A percentile compares a stretch with the other conserved stretches of the same genome.
phyloP scores from a whole-genome alignment of 2,888 invertebrate species.

The Andrena camellia region DNA sequence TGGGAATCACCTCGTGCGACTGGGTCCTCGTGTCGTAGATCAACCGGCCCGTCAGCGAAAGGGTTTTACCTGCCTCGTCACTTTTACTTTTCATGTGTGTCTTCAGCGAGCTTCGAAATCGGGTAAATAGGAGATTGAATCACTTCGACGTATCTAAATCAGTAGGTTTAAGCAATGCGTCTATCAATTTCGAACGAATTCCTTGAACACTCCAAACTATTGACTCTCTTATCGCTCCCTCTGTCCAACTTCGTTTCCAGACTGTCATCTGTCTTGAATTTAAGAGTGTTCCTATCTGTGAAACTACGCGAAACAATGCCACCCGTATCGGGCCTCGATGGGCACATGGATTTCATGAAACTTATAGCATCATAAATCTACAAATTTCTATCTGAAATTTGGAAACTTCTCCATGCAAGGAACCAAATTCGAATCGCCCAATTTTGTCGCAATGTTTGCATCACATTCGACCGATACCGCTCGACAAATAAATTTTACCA shows the following conservation, averaged over 20 bases:
- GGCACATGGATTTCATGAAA: background rate
- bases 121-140: background rate
- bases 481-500: too few relatives aligned
- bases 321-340: background rate
- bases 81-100: conserved; percentile 15
- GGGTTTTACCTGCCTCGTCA: background rate
- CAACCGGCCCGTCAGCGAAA: conserved; percentile 16
- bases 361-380: conserved; percentile 1
- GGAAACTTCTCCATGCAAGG: background rate
- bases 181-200: background rate
- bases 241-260: background rate
- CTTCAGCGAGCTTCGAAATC: background rate
- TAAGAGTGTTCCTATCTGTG: background rate
- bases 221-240: background rate
- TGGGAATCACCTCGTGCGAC: conserved; percentile 46
- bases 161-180: background rate
- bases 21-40: conserved; percentile 10
- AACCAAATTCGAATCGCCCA: too few relatives aligned
- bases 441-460: too few relatives aligned
- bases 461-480: too few relatives aligned
- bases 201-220: background rate
- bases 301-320: background rate
- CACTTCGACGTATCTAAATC: background rate
- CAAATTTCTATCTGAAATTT: background rate
- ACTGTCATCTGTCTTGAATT: background rate